Evolutionary conservation across 2,113 vertebrate genomes (phyloP), one percentile per base, ranked within the genome.

Genomic region (Brachirus orientalis): DNA sequence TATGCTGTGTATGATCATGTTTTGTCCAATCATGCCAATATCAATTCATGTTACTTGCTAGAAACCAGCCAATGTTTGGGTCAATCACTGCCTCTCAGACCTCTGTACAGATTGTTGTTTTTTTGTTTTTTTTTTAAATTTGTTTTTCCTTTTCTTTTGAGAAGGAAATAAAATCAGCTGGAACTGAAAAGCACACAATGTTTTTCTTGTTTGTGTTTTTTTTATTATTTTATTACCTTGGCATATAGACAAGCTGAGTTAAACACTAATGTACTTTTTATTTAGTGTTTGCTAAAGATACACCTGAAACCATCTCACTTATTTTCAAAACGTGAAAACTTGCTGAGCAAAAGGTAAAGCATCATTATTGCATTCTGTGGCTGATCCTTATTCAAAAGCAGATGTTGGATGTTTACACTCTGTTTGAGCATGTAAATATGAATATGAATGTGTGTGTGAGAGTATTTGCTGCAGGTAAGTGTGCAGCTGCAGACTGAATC

Each of bases 141-240:
- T 89, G 87, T 83, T 89, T 88, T 89, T 89, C 95, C 69, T 86
- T 90, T 92, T 92, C 90, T 94, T 95, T 94, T 90, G 92, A 95
- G 95, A 99, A 97, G 96, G 96, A 98, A 99, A 99, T 98, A 99
- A 99, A 99, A 98, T 99, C 96, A 99, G 98, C 98, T 99, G 98
- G 98, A 98, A 99, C 97, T 99, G 97, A 99, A 96, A 94, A 94
- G 58, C 76, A 46, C 44, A 90, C 93, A 89, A 78, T 38, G 44
- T 58, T 10, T 2, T 38, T 8, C 28, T 37, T 11, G 2, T 40
- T 51, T 47, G 36, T 68, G 17, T 1, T 22, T 10, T 54, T n/a
- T 20, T 41, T 0, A 8, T 35, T 9, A 4, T 64, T 5, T 12
- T 10, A 43, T 4, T 43, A 43, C 6, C 28, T 28, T 28, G 3